These are phyloP conservation scores for Buceros bicornis DNA, from an alignment of 2,797 vertebrate genomes.

Conservation along the genomic window DNA sequence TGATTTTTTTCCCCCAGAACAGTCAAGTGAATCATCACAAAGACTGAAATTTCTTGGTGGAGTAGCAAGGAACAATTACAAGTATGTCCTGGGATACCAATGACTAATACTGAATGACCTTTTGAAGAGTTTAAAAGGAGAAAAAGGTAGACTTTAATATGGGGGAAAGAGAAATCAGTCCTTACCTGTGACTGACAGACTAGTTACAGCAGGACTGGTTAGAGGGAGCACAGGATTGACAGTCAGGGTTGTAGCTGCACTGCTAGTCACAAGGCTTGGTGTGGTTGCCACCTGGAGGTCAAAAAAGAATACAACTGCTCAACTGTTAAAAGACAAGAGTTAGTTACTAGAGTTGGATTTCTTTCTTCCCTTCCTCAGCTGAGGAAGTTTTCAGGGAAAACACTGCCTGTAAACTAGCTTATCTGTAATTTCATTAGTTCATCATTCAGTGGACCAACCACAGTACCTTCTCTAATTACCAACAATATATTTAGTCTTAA, in stretches of 20 bases:
- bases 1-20: not conserved
- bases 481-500: not conserved
- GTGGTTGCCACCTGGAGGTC: constrained; percentile 93
- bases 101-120: not conserved
- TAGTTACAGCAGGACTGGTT: constrained; percentile 90
- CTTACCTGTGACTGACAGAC: constrained; percentile 91
- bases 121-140: not conserved
- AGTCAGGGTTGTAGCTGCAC: constrained; percentile 93
- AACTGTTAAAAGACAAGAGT: not conserved
- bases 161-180: not conserved
- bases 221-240: constrained; percentile 96
- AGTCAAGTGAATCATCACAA: not conserved
- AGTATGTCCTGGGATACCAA: not conserved
- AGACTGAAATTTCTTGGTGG: not conserved
- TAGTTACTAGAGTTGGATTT: not conserved
- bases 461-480: not conserved
- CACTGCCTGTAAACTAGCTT: not conserved
- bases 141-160: not conserved
- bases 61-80: not conserved
- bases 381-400: not conserved
- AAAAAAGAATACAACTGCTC: constrained; percentile 45
- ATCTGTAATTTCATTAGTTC: not conserved
- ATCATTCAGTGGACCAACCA: not conserved
- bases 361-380: not conserved
- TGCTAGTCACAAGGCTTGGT: constrained; percentile 97